Evolutionary conservation across 2,888 invertebrate species (phyloP), one percentile per base, ranked within the genome.

Genomic region (Sinopyrophorus schimmeli): DNA sequence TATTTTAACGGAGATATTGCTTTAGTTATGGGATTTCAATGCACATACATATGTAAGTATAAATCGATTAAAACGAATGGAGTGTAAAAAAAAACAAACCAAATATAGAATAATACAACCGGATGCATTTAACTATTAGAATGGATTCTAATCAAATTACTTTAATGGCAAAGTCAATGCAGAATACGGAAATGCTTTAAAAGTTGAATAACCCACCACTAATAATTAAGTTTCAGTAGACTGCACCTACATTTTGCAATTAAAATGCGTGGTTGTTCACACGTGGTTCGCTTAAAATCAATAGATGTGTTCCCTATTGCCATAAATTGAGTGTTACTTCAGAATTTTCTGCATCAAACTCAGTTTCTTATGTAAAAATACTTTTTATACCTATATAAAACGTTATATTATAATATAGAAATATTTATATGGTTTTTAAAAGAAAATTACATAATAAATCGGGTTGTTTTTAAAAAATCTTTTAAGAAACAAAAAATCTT

Each of bases 141-240:
- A 31, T 31, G 38, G 42, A 37, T 42, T 28, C 37, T 32, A 42
- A 40, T 42, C 48, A 48, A 48, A n/a, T n/a, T n/a, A n/a, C n/a
- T n/a, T n/a, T n/a, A n/a, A n/a, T n/a, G n/a, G n/a, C n/a, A n/a
- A n/a, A n/a, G n/a, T n/a, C n/a, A n/a, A 42, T 21, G 28, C 34
- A 41, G 40, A 27, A 48, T 42, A 48, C 48, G 48, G 48, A 48
- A 48, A 48, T 38, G 31, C 21, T 41, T n/a, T 35, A 32, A 27
- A 48, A 48, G 42, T 48, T 48, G 48, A 48, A 48, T 48, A 48
- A 48, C 48, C 48, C 37, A 32, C 48, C 24, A 26, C 21, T 34
- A 31, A 41, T 41, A 34, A 30, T 30, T 35, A 39, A 39, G 32
- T 24, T 42, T 26, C 34, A 26, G 27, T 17, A 18, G 27, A 21